phyloP scores from a whole-genome alignment of 1,140 invertebrate species.

The Augochlora pura region DNA sequence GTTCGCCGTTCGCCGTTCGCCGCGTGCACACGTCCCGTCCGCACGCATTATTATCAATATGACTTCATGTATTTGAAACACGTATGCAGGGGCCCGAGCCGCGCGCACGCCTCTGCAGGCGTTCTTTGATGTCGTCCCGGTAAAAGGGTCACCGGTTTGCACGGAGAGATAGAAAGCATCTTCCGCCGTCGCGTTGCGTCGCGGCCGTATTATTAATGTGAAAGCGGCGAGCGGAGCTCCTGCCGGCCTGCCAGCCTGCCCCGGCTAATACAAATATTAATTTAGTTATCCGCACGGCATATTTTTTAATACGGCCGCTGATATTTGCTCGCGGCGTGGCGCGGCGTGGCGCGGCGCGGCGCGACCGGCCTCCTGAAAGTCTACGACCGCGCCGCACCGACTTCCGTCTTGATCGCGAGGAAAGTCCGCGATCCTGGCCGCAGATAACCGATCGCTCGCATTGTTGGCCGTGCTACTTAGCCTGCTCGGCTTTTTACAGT shows the following conservation, averaged over 20 bases:
- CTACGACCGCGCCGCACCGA: too few species aligned
- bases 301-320: too few species aligned
- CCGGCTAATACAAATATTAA: constrained; percentile 14
- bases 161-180: constrained; percentile 18
- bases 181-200: not conserved
- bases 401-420: too few species aligned
- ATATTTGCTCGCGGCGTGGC: too few species aligned
- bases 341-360: too few species aligned
- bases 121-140: constrained; percentile 51
- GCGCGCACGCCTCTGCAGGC: not conserved
- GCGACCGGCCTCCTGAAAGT: too few species aligned
- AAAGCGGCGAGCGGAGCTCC: not conserved
- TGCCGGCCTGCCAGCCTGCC: not conserved
- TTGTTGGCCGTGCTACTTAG: too few species aligned
- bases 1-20: too few species aligned
- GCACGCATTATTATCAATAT: constrained; percentile 63
- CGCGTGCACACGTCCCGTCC: constrained; percentile 22
- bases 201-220: constrained; percentile 36
- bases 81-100: constrained; percentile 1
- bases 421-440: too few species aligned
- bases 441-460: too few species aligned
- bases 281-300: constrained; percentile 15
- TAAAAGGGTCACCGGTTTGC: constrained; percentile 28
- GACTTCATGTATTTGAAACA: constrained; percentile 18
- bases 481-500: too few species aligned